Evolutionary conservation across 1,140 invertebrate species (phyloP), one percentile per base, ranked within the genome.

Genomic region (Danaus melanippus): DNA sequence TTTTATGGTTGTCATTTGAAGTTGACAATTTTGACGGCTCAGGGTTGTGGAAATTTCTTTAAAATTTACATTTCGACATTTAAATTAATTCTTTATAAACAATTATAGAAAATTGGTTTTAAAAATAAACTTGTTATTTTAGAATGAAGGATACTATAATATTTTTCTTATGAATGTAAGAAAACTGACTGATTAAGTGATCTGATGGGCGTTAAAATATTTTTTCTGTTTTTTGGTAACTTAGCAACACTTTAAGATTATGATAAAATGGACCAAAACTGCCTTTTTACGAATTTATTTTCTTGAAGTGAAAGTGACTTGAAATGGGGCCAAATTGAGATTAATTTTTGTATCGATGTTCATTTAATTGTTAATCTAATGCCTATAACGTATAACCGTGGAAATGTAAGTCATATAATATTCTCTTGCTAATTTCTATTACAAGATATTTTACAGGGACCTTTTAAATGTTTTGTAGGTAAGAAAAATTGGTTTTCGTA

Each of bases 321-420:
- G 45, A 62, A 71, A 71, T 69, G 78, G 74, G 78, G 67, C 82
- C 82, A 83, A 79, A 59, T 58, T 50, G 65, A 69, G 69, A 59
- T 61, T 61, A 58, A 44, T 61, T 70, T 72, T 69, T 63, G 63
- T 65, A 69, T 41, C 50, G 53, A 63, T 67, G 47, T 61, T 61
- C 21, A 64, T 58, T 53, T 69, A 58, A 53, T 64, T 57, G 47
- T 62, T 69, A 62, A 73, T 63, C 73, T 75, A 74, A 87, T 86
- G 83, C 83, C 86, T 74, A 74, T 82, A 57, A 76, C 80, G 62
- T 78, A 78, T 63, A 82, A 66, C 54, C 82, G 85, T 46, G 85
- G 85, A 71, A 86, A 88, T 74, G 84, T 87, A 69, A 79, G 72
- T 69, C 39, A 46, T 46, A 48, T 21, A 53, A 45, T 51, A 56